A percentile compares a stretch with the other conserved stretches of the same genome.
Evolutionary conservation across 2,888 invertebrate species (phyloP).

Genomic region (Rhamnusium bicolor): DNA sequence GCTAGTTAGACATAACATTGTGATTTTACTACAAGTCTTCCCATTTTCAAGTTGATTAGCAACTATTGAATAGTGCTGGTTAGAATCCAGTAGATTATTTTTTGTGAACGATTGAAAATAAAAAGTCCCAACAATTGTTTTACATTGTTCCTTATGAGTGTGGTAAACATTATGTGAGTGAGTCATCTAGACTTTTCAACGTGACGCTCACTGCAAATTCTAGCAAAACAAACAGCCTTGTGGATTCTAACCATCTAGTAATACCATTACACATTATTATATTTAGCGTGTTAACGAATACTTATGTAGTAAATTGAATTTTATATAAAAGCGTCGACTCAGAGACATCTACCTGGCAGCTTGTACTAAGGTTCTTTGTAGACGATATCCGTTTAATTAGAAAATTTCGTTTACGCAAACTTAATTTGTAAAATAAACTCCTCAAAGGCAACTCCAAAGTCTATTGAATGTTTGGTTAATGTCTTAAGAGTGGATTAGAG

Average conservation of each 20-base stretch:
- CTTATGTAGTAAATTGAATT: slow-evolving; percentile 7
- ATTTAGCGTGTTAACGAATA: background rate
- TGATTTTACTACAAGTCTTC: too few species aligned
- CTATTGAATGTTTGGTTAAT: slow-evolving; percentile 19
- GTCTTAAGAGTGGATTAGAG: background rate
- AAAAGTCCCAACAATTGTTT: too few species aligned
- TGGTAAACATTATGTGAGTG: too few species aligned
- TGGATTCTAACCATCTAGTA: background rate
- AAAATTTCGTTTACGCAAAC: slow-evolving; percentile 4
- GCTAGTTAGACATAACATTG: too few species aligned
- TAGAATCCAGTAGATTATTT: too few species aligned
- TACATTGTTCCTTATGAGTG: too few species aligned
- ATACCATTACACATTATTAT: background rate
- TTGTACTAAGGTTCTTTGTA: slow-evolving; percentile 12
- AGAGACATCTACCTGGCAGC: slow-evolving; percentile 11
- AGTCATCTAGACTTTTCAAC: too few species aligned
- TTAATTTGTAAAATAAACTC: slow-evolving; percentile 25
- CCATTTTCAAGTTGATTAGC: too few species aligned
- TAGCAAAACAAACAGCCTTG: background rate
- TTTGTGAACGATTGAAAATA: too few species aligned
- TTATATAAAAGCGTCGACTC: slow-evolving; percentile 2
- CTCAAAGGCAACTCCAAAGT: slow-evolving; percentile 5
- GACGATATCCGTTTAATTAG: slow-evolving; percentile 13
- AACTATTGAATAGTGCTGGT: too few species aligned
- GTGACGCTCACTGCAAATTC: too few species aligned